Evolutionary conservation across 2,797 vertebrate genomes (phyloP).

Genomic region (Carapus acus): DNA sequence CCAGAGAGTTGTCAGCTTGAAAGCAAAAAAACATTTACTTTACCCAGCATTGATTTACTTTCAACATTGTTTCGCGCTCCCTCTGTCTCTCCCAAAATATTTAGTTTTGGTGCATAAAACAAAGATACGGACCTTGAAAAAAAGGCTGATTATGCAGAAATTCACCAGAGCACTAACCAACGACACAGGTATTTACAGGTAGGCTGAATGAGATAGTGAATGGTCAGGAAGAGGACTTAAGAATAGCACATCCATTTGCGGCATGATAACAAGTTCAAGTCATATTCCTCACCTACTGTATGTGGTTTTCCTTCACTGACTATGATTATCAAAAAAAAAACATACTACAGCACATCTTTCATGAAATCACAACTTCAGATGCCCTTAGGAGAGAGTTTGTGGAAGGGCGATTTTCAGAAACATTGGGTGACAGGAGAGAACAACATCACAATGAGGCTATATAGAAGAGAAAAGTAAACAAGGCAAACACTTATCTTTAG

Average conservation of each 20-base stretch:
- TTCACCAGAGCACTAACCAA: conserved; percentile 65
- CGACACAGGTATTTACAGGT: conserved; percentile 76
- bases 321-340: conserved; percentile 62
- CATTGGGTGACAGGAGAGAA: conserved; percentile 66
- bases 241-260: conserved; percentile 69
- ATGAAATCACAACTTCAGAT: conserved; percentile 34
- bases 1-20: conserved; percentile 60
- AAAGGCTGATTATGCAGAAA: conserved; percentile 65
- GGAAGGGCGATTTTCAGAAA: conserved; percentile 37
- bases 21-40: conserved; percentile 67
- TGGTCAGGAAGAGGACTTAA: conserved; percentile 50
- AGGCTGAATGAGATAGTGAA: conserved; percentile 65
- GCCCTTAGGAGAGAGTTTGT: conserved; percentile 34
- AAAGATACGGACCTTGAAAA: conserved; percentile 85
- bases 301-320: conserved; percentile 54
- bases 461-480: background rate
- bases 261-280: conserved; percentile 66
- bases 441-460: conserved; percentile 39
- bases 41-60: conserved; percentile 67
- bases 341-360: conserved; percentile 52
- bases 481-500: conserved; percentile 40
- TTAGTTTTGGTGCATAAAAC: conserved; percentile 91
- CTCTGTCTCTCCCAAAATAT: conserved; percentile 66
- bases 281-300: conserved; percentile 68
- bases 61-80: conserved; percentile 70